Evolutionary conservation across 2,113 vertebrate genomes (phyloP), one percentile per base, ranked within the genome.

Genomic region (Stercorarius parasiticus): DNA sequence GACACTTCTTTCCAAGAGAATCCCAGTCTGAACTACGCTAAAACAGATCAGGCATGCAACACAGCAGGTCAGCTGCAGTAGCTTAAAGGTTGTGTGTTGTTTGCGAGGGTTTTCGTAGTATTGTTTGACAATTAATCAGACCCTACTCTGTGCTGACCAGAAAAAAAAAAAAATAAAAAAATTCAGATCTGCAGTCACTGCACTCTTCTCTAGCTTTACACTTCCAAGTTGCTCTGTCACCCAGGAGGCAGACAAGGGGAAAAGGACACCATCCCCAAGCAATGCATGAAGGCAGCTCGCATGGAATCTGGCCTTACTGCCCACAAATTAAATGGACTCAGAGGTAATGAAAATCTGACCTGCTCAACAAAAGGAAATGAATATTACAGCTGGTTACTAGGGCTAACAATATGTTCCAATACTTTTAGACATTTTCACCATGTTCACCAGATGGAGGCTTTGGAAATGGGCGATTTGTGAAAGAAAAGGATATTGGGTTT

Each of bases 281-380:
- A 95, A 78, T 50, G 40, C 34, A 78, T 4, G 52, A 67, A 94
- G 56, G 85, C 82, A 91, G 86, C 45, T 67, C 79, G 61, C 45
- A 84, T 2, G 47, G 86, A 93, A 72, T 55, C 89, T 71, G 83
- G 58, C 69, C 86, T 65, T 77, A 79, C 36, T 80, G 93, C 62
- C 52, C 89, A 90, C 78, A 93, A 38, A 86, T 82, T 90, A 93
- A 90, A 91, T 2, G 26, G 43, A 52, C 76, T 88, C 82, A n/a
- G 42, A 93, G 64, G 67, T 76, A 95, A 96, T 69, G 89, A 78
- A 93, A 91, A 83, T 94, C 71, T 79, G 95, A 94, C 88, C 87
- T 94, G 88, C 69, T 86, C 79, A 74, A 67, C 85, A 84, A 78
- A 90, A 91, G 89, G 82, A 95, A 94, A 96, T 73, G 4, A 93